These are phyloP conservation scores for Lacerta viridis DNA, from an alignment of 2,797 vertebrate genomes.

Conservation along the genomic window DNA sequence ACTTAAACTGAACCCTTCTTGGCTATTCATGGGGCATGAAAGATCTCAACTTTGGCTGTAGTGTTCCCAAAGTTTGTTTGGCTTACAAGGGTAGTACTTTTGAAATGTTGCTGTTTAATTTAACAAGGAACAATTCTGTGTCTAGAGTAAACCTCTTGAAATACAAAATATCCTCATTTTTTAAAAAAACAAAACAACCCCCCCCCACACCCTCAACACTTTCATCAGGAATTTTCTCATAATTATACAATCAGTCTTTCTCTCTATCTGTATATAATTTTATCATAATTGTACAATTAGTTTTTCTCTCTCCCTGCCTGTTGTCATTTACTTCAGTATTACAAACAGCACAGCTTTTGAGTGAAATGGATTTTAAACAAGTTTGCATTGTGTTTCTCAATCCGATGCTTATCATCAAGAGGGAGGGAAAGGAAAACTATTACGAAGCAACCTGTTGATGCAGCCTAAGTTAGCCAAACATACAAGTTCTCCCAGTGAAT, in stretches of 20 bases:
- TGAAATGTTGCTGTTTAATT: neutral
- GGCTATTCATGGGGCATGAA: neutral
- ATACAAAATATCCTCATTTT: neutral
- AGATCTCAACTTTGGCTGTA: neutral
- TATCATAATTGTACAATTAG: slow-evolving; percentile 31
- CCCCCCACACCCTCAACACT: neutral
- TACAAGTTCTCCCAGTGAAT: slow-evolving; percentile 11
- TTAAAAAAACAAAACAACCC: neutral
- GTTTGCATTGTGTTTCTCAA: neutral
- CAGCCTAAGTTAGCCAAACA: slow-evolving; percentile 23
- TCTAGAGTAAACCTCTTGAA: neutral
- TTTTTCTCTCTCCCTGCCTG: slow-evolving; percentile 48
- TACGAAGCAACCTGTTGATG: slow-evolving; percentile 45
- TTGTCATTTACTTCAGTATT: slow-evolving; percentile 35
- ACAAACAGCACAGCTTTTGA: neutral
- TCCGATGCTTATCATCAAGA: neutral
- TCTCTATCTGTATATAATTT: neutral
- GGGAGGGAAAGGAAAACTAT: neutral
- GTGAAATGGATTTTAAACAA: slow-evolving; percentile 1
- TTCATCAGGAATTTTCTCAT: neutral
- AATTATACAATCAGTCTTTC: neutral
- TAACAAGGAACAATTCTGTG: neutral
- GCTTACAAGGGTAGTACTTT: neutral
- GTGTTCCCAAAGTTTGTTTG: neutral
- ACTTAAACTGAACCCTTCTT: neutral